phyloP scores from a whole-genome alignment of 2,113 vertebrate genomes.

The Cyphomyrus plagiostoma region DNA sequence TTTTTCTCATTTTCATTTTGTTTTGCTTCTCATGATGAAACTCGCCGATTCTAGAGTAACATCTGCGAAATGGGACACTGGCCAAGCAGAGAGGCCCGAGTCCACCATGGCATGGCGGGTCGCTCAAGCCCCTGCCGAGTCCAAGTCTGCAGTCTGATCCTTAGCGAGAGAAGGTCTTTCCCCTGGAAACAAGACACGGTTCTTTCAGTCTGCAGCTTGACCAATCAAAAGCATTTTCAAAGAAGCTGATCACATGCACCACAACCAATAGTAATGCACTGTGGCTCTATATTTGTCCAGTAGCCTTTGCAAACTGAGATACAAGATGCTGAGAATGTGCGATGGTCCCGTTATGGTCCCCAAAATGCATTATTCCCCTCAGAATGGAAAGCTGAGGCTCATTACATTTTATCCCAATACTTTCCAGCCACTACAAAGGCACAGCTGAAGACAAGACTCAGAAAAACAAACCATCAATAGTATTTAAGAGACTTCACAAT shows the following conservation, averaged over 20 bases:
- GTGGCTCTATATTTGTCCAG: not conserved
- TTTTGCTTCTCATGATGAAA: constrained; percentile 38
- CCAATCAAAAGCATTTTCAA: not conserved
- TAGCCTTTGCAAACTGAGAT: not conserved
- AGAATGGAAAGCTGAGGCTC: not conserved
- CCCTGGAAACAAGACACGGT: constrained; percentile 57
- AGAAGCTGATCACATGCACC: not conserved
- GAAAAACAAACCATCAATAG: not conserved
- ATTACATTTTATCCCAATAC: not conserved
- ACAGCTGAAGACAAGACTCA: not conserved
- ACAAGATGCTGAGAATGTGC: not conserved
- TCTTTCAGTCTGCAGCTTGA: not conserved
- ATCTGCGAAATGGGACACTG: constrained; percentile 28
- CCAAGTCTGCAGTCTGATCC: constrained; percentile 20
- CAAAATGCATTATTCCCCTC: not conserved
- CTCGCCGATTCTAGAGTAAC: constrained; percentile 27
- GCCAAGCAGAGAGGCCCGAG: constrained; percentile 33
- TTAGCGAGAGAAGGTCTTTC: constrained; percentile 93
- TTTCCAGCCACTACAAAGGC: not conserved
- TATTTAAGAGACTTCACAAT: not conserved
- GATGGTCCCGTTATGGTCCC: not conserved
- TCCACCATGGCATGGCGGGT: constrained; percentile 34
- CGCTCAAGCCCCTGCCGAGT: constrained; percentile 24
- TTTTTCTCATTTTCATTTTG: constrained; percentile 24
- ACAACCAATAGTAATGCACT: not conserved